These are phyloP conservation scores for Phrynocephalus forsythii DNA, from an alignment of 2,797 vertebrate genomes.

Conservation along the genomic window DNA sequence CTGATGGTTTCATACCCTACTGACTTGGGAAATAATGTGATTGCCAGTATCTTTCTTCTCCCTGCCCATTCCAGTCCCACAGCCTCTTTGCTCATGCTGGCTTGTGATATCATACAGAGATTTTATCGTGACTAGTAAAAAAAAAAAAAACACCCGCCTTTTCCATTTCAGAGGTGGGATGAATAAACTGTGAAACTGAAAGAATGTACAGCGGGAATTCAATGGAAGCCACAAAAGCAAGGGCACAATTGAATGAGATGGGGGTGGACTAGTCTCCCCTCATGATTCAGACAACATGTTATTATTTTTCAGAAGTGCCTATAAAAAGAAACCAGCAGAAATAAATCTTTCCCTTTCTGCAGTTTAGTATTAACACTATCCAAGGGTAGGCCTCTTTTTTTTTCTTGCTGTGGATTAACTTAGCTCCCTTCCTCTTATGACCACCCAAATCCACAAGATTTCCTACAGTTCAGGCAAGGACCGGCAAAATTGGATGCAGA, in stretches of 20 bases:
- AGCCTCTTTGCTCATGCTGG: not conserved
- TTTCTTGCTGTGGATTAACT: not conserved
- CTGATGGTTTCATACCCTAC: slow-evolving; percentile 21
- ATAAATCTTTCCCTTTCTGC: not conserved
- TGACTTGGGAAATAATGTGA: not conserved
- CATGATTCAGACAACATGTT: not conserved
- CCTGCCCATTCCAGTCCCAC: not conserved
- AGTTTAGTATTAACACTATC: not conserved
- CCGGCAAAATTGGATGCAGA: not conserved
- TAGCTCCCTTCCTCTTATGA: not conserved
- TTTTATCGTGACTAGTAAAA: slow-evolving; percentile 16
- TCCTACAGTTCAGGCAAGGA: not conserved
- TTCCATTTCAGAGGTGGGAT: not conserved
- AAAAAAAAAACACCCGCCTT: not conserved
- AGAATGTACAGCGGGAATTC: not conserved
- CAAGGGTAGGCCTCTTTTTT: not conserved
- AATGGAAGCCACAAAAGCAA: slow-evolving; percentile 7
- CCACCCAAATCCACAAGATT: not conserved
- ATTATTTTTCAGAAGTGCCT: not conserved
- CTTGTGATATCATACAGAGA: not conserved
- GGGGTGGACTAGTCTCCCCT: too few species aligned
- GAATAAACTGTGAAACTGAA: not conserved
- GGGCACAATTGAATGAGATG: not conserved
- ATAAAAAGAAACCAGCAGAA: not conserved
- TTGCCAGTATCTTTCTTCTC: not conserved